Evolutionary conservation across 1,140 invertebrate genomes (phyloP), one percentile per base, ranked within the genome.

Genomic region (Mamestra configurata): DNA sequence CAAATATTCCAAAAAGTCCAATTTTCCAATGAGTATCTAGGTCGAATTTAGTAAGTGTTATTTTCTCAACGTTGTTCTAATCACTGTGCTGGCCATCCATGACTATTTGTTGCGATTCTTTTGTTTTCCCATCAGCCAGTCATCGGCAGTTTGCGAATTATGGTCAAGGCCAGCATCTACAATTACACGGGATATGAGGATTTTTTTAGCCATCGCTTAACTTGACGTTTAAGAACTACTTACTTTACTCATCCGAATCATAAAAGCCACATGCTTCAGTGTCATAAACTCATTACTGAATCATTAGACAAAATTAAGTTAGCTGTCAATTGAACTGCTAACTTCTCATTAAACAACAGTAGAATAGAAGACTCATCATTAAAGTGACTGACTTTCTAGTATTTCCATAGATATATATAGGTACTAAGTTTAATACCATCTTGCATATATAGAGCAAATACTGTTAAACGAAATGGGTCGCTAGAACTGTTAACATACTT

Each of bases 21-120:
- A 64, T 64, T 64, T 59, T 24, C 11, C 24, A 64, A 18, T 40
- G 8, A 37, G 51, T 20, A 53, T 53, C 27, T 43, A 59, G 35
- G 71, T 59, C 53, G 35, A 11, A 59, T 59, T 75, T 59, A 40
- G 71, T 37, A 73, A 43, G 71, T 75, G 53, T 59, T 57, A 75
- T 75, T 75, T 75, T 71, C 24, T 27, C 35, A 75, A 59, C 35
- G 11, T 55, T 27, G 18, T 3, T 70, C 22, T 70, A 57, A 57
- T 57, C 46, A 71, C 24, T 51, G 15, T n/a, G 27, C 31, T 73
- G 31, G 5, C 20, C 31, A 57, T 40, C 53, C 51, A 73, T 73
- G 53, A 73, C 71, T 57, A 8, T 43, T 68, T 7, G 18, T 68
- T 68, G 20, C 35, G 13, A n/a, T 59, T 73, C 46, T 51, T 71